Percentiles rank a stretch among this genome's conserved stretches.
Conservation (phyloP, 2,797 vertebrate genomes). For the Anabacerthia variegaticeps region DNA sequence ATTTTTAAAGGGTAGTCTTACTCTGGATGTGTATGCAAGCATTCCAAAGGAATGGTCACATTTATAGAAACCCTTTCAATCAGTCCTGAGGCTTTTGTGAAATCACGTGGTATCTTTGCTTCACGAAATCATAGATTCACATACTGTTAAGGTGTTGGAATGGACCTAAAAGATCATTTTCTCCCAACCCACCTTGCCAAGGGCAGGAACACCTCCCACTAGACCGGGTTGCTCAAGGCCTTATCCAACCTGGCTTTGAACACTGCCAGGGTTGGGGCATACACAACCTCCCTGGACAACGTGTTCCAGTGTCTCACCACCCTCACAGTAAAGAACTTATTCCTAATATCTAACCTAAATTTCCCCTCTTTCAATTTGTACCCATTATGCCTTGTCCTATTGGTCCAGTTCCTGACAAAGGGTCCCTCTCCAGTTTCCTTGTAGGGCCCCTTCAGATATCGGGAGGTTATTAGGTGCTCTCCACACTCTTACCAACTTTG, state of each 20-base stretch:
- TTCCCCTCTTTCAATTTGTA: not conserved
- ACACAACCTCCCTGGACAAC: not conserved
- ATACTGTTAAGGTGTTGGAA: not conserved
- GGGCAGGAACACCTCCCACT: not conserved
- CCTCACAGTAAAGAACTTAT: too few relatives aligned
- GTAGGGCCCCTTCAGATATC: too few relatives aligned
- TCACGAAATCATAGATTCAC: not conserved
- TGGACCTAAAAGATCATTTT: not conserved
- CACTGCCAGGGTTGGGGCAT: not conserved
- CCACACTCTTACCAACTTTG: not conserved
- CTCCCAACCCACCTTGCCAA: accelerated
- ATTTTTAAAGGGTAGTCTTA: not conserved
- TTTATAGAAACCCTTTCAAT: not conserved
- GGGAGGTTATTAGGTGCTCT: not conserved
- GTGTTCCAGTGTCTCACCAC: not conserved
- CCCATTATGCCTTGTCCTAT: not conserved
- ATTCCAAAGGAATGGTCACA: not conserved
- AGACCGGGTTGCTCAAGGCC: not conserved
- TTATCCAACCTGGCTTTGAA: not conserved
- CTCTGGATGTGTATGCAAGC: not conserved
- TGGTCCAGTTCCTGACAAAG: not conserved
- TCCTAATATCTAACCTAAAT: not conserved
- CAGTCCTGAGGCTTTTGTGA: not conserved
- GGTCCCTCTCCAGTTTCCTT: not conserved
- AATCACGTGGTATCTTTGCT: not conserved